Evolutionary conservation across 1,140 invertebrate genomes (phyloP).

Genomic region (Hyles vespertilio): DNA sequence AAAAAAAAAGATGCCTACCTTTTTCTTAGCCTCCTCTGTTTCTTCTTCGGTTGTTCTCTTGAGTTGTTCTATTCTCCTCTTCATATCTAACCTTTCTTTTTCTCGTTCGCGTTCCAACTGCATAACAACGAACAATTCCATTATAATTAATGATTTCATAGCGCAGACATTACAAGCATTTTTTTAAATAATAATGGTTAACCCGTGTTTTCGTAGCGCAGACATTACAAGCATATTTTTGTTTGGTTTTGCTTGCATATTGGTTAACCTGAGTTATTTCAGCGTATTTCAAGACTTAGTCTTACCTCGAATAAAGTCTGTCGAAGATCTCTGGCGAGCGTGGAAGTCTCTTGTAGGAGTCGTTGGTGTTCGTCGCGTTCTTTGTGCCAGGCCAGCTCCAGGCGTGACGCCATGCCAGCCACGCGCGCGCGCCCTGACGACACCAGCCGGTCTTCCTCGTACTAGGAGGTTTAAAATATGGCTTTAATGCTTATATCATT

Average conservation of each 20-base stretch:
- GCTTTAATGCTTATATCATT: too few species aligned
- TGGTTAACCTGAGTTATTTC: too few species aligned
- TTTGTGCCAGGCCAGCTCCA: constrained; percentile 97
- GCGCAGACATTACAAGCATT: too few species aligned
- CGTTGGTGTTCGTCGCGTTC: constrained; percentile 95
- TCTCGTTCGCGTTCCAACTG: constrained; percentile 91
- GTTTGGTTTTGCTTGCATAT: too few species aligned
- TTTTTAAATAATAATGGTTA: too few species aligned
- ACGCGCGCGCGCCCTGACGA: constrained; percentile 89
- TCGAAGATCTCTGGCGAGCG: constrained; percentile 90
- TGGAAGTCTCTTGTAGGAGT: constrained; percentile 92
- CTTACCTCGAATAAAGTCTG: constrained; percentile 89
- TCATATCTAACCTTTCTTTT: constrained; percentile 90
- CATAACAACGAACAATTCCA: constrained; percentile 19
- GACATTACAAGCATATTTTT: too few species aligned
- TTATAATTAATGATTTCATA: too few species aligned
- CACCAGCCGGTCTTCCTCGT: constrained; percentile 89
- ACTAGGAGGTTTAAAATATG: constrained; percentile 52
- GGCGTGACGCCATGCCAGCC: constrained; percentile 88
- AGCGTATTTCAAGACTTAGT: not conserved
- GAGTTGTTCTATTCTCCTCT: constrained; percentile 88
- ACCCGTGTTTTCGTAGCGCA: too few species aligned
- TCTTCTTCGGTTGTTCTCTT: constrained; percentile 91
- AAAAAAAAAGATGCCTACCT: constrained; percentile 79
- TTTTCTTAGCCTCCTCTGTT: constrained; percentile 90